Evolutionary conservation across 2,888 invertebrate genomes (phyloP).

Genomic region (Oscheius myriophilus): DNA sequence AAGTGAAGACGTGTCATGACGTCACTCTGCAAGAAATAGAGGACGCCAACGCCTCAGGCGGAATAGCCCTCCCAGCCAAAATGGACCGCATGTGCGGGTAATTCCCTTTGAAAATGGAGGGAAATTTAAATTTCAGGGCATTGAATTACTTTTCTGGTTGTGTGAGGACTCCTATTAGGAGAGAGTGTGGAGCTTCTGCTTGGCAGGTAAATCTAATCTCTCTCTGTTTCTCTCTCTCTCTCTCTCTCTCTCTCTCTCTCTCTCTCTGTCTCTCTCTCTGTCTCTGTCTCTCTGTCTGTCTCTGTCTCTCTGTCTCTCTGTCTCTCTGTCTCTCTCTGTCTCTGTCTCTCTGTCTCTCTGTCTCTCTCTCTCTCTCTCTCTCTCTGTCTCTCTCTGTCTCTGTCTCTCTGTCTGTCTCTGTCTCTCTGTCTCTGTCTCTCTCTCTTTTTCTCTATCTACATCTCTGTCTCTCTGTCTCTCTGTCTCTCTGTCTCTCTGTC

Average conservation of each 20-base stretch:
- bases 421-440: conserved; percentile 14
- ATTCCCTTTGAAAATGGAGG: no score
- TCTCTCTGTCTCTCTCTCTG: conserved; percentile 9
- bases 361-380: conserved; percentile 83
- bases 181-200: conserved; percentile 39
- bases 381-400: conserved; percentile 97
- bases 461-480: background rate
- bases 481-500: background rate
- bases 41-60: conserved; percentile 59
- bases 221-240: no score
- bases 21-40: conserved; percentile 66
- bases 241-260: background rate
- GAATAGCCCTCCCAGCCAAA: conserved; percentile 60
- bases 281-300: conserved; percentile 18
- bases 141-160: conserved; percentile 33
- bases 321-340: conserved; percentile 1
- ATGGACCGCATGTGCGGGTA: conserved; percentile 68
- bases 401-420: conserved; percentile 95
- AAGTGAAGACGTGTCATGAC: conserved; percentile 68
- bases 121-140: conserved; percentile 22
- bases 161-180: conserved; percentile 27
- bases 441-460: conserved; percentile 1
- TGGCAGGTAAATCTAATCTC: conserved; percentile 41
- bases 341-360: conserved; percentile 8
- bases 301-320: conserved; percentile 10